Evolutionary conservation across 1,140 invertebrate genomes (phyloP).

Genomic region (Meteorus sp.): DNA sequence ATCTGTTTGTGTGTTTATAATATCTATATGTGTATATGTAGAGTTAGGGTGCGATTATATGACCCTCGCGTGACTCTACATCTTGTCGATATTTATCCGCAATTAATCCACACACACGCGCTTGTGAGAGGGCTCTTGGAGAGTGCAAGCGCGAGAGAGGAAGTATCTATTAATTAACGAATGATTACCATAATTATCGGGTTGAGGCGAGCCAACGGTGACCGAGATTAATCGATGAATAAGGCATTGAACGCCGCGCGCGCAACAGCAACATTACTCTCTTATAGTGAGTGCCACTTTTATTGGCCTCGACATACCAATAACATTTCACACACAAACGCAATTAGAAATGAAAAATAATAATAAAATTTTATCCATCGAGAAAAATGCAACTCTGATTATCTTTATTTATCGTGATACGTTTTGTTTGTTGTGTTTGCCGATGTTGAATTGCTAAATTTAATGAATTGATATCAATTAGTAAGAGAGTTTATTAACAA

Average conservation of each 20-base stretch:
- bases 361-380: too few species aligned
- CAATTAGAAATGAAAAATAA: too few species aligned
- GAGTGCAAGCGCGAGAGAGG: constrained; percentile 19
- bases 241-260: constrained; percentile 9
- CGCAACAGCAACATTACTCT: not conserved
- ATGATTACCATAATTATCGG: constrained; percentile 28
- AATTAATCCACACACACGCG: constrained; percentile 22
- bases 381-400: too few species aligned
- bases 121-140: constrained; percentile 21
- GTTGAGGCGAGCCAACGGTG: constrained; percentile 17
- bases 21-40: not conserved
- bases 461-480: too few species aligned
- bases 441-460: too few species aligned
- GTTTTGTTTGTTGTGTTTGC: too few species aligned
- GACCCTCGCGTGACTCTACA: constrained; percentile 26
- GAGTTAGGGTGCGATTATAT: constrained; percentile 20
- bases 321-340: too few species aligned
- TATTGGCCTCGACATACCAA: not conserved
- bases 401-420: too few species aligned
- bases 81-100: constrained; percentile 29
- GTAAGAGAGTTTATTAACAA: too few species aligned
- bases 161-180: constrained; percentile 29
- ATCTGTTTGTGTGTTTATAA: not conserved
- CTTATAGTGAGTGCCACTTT: too few species aligned
- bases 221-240: constrained; percentile 27